Evolutionary conservation across 2,797 vertebrate species (phyloP).

Genomic region (Momotus momota): DNA sequence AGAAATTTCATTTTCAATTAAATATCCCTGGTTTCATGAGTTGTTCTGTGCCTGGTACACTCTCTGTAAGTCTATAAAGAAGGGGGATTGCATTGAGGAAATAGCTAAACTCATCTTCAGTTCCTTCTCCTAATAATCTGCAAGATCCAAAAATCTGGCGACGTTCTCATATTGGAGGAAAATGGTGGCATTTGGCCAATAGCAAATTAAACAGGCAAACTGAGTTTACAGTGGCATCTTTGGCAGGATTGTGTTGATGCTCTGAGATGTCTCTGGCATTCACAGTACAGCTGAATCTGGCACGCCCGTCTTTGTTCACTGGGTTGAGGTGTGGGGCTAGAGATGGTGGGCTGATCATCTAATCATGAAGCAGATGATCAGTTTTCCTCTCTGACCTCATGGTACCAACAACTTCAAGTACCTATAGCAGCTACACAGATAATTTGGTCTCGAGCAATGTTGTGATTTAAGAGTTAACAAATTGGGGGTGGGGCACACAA

Average conservation of each 20-base stretch:
- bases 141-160: neutral
- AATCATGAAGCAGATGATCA: neutral
- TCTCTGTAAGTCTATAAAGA: neutral
- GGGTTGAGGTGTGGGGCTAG: neutral
- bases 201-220: neutral
- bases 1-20: neutral
- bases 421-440: neutral
- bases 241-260: rapidly evolving
- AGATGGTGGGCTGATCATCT: neutral
- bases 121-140: neutral
- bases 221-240: neutral
- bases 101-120: neutral
- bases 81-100: neutral
- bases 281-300: neutral
- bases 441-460: neutral
- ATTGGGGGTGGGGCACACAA: too few relatives aligned
- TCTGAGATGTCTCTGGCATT: neutral
- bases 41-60: neutral
- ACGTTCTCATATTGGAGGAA: neutral
- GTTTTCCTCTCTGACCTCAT: neutral
- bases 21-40: neutral
- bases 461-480: too few relatives aligned
- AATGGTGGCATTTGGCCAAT: neutral
- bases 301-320: neutral
- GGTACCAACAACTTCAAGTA: neutral